Evolutionary conservation across 2,113 vertebrate genomes (phyloP).

Genomic region (Macaca nemestrina): DNA sequence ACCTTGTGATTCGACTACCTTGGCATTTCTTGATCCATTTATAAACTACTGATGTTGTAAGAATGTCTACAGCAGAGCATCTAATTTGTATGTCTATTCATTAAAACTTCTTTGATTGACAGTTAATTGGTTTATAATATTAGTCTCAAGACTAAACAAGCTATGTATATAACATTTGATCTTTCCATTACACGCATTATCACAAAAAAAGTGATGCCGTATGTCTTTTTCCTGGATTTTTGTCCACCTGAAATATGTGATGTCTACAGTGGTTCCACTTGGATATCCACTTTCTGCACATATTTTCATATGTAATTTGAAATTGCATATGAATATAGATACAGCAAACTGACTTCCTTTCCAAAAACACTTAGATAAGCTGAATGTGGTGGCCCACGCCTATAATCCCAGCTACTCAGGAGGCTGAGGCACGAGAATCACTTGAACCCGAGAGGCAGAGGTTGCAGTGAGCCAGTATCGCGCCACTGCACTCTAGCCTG

Average conservation of each 20-base stretch:
- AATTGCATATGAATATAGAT: neutral
- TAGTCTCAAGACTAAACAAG: neutral
- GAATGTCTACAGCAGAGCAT: neutral
- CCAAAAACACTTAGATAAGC: neutral
- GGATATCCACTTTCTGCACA: neutral
- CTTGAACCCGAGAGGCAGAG: too few species aligned
- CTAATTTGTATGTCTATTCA: neutral
- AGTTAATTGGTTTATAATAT: neutral
- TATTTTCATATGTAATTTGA: neutral
- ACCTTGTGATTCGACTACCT: too few species aligned
- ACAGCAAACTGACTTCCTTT: neutral
- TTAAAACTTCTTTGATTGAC: neutral
- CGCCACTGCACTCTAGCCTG: too few species aligned
- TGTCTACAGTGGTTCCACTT: neutral
- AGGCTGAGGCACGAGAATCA: too few species aligned
- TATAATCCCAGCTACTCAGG: too few species aligned
- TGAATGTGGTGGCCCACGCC: too few species aligned
- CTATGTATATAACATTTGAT: neutral
- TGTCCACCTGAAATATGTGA: neutral
- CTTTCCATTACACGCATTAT: neutral
- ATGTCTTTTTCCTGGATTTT: neutral
- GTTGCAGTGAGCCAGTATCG: too few species aligned
- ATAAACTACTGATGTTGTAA: neutral
- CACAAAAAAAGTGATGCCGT: neutral
- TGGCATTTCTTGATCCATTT: neutral